Percentiles rank a stretch among this genome's conserved stretches.
Evolutionary conservation across 2,888 invertebrate genomes (phyloP).

Genomic region (Platycheirus rosarum): DNA sequence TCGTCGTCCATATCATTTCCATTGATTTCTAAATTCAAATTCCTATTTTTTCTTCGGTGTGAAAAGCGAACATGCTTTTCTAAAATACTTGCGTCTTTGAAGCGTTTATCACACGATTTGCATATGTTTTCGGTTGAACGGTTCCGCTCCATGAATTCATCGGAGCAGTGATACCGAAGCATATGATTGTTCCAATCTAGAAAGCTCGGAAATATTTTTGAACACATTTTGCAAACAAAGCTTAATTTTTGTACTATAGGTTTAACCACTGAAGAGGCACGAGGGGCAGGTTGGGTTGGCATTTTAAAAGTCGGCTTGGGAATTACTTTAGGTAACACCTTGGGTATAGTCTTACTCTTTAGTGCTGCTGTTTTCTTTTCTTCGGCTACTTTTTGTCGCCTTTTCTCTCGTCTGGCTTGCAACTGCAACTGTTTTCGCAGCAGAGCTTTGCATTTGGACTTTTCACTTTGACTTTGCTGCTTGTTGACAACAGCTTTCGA

Average conservation of each 20-base stretch:
- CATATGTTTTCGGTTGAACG: conserved; percentile 8
- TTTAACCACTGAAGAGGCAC: conserved; percentile 52
- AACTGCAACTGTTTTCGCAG: conserved; percentile 56
- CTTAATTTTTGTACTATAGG: conserved; percentile 37
- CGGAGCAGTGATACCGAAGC: conserved; percentile 29
- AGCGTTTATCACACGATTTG: conserved; percentile 62
- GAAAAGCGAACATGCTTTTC: conserved; percentile 48
- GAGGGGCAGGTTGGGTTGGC: conserved; percentile 66
- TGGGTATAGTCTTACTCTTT: conserved; percentile 2
- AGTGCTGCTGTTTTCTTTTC: not conserved
- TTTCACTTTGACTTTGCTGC: conserved; percentile 36
- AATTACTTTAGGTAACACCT: conserved; percentile 2
- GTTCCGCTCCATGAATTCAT: conserved; percentile 18
- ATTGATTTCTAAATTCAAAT: conserved; percentile 57
- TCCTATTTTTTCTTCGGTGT: conserved; percentile 63
- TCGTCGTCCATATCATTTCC: conserved; percentile 61
- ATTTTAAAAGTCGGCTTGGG: conserved; percentile 67
- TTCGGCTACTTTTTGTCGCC: conserved; percentile 1
- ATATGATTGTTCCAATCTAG: conserved; percentile 60
- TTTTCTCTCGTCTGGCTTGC: conserved; percentile 39
- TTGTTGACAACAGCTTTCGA: conserved; percentile 6
- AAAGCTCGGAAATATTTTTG: conserved; percentile 32
- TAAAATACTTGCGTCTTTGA: conserved; percentile 40
- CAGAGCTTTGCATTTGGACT: conserved; percentile 49
- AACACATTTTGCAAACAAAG: conserved; percentile 57